Percentiles rank a stretch among this genome's conserved stretches.
phyloP scores from a whole-genome alignment of 2,888 invertebrate species.

The Scaptomyza cyrtandrae region DNA sequence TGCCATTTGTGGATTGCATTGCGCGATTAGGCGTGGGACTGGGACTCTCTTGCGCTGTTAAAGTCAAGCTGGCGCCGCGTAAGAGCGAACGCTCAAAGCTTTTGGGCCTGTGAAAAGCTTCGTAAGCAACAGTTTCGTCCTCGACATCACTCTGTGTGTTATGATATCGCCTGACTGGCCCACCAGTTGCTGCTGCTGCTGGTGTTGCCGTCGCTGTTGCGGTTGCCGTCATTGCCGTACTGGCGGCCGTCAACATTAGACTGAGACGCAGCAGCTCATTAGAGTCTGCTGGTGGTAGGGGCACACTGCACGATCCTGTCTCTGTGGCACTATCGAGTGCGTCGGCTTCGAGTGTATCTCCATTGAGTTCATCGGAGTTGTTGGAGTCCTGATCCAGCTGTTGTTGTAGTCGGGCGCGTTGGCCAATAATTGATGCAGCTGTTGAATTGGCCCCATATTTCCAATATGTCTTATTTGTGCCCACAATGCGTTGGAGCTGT shows the following conservation, averaged over 20 bases:
- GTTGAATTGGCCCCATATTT: conserved; percentile 82
- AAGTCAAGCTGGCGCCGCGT: conserved; percentile 66
- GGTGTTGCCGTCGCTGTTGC: conserved; percentile 50
- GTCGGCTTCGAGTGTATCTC: conserved; percentile 56
- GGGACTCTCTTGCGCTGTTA: conserved; percentile 68
- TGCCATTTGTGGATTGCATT: conserved; percentile 60
- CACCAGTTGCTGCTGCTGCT: conserved; percentile 72
- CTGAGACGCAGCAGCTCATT: conserved; percentile 82
- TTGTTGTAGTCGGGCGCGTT: conserved; percentile 64
- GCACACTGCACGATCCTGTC: conserved; percentile 83
- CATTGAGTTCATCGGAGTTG: conserved; percentile 68
- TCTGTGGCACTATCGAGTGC: conserved; percentile 79
- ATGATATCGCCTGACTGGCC: conserved; percentile 56
- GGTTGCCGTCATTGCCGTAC: conserved; percentile 75
- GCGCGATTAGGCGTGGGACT: conserved; percentile 45
- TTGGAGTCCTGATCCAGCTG: conserved; percentile 69
- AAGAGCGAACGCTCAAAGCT: conserved; percentile 79
- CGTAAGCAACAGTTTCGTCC: conserved; percentile 82
- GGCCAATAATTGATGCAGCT: conserved; percentile 81
- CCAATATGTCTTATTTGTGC: conserved; percentile 82
- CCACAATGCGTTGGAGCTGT: conserved; percentile 73
- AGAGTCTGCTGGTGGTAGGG: conserved; percentile 79
- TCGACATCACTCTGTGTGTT: conserved; percentile 45
- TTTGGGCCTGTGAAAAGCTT: conserved; percentile 81
- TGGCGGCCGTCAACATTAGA: conserved; percentile 82